A percentile compares a stretch with the other conserved stretches of the same genome.
Evolutionary conservation across 2,888 invertebrate species (phyloP).

Genomic region (Abrostola tripartita): DNA sequence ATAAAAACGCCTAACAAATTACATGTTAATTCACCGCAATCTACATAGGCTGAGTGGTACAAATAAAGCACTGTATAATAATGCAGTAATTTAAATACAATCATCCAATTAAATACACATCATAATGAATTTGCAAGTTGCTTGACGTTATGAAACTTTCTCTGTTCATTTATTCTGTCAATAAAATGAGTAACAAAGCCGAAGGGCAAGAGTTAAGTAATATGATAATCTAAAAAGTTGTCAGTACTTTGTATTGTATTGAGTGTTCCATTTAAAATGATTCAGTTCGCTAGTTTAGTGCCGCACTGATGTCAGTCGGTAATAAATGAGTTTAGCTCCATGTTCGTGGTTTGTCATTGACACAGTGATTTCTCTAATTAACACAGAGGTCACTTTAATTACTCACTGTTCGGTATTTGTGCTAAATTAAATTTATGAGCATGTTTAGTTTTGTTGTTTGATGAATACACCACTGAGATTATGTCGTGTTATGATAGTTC

Average conservation of each 20-base stretch:
- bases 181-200: conserved; percentile 44
- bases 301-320: conserved; percentile 61
- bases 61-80: conserved; percentile 50
- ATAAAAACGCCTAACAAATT: conserved; percentile 28
- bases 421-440: conserved; percentile 27
- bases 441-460: conserved; percentile 10
- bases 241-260: conserved; percentile 28
- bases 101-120: conserved; percentile 71
- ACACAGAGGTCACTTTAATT: conserved; percentile 68
- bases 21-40: conserved; percentile 32
- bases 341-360: conserved; percentile 74
- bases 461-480: neutral
- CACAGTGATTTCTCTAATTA: conserved; percentile 80
- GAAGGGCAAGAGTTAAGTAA: conserved; percentile 28
- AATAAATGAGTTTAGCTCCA: conserved; percentile 68
- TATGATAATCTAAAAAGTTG: conserved; percentile 11
- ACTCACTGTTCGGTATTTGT: conserved; percentile 35
- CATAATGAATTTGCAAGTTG: conserved; percentile 62
- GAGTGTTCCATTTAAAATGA: conserved; percentile 54
- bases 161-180: conserved; percentile 56
- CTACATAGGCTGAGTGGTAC: conserved; percentile 21
- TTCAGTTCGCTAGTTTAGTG: conserved; percentile 68
- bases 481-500: neutral
- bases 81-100: conserved; percentile 60
- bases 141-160: conserved; percentile 67